Evolutionary conservation across 2,888 invertebrate genomes (phyloP).

Genomic region (Dasysyrphus tricinctus): DNA sequence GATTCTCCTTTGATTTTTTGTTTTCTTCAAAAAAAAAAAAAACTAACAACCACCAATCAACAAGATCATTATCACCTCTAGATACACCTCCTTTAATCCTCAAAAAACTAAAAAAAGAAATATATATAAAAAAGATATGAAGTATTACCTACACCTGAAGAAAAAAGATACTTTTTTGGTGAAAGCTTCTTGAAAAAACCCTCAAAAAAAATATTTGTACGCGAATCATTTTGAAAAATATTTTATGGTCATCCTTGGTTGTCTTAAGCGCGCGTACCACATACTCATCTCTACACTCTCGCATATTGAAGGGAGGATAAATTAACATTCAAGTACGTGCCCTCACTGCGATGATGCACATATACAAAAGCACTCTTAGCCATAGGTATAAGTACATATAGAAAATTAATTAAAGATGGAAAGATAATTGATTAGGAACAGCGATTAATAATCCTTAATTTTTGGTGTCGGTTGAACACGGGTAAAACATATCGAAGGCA

Average conservation of each 20-base stretch:
- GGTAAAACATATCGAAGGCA: slow-evolving; percentile 40
- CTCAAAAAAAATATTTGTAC: slow-evolving; percentile 49
- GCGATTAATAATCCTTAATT: slow-evolving; percentile 82
- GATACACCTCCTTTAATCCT: slow-evolving; percentile 67
- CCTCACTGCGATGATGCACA: neutral
- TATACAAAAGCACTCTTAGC: neutral
- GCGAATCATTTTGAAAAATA: slow-evolving; percentile 32
- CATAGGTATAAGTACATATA: slow-evolving; percentile 77
- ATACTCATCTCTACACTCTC: neutral
- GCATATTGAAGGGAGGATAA: slow-evolving; percentile 55
- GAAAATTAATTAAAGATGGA: slow-evolving; percentile 84
- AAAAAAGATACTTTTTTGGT: slow-evolving; percentile 23
- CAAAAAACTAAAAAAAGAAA: slow-evolving; percentile 1
- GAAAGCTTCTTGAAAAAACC: slow-evolving; percentile 53
- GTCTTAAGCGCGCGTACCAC: neutral
- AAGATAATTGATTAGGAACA: slow-evolving; percentile 84
- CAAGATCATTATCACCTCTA: slow-evolving; percentile 74
- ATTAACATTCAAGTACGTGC: slow-evolving; percentile 76
- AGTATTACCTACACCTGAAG: slow-evolving; percentile 1
- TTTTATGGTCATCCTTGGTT: slow-evolving; percentile 25
- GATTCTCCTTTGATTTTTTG: slow-evolving; percentile 2
- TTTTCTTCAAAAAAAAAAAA: slow-evolving; percentile 27
- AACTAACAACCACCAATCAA: slow-evolving; percentile 74
- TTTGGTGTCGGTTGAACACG: slow-evolving; percentile 71
- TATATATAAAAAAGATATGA: neutral